Base-by-base conservation (phyloP, 2,797 vertebrate genomes). In the Distichodus sexfasciatus region DNA sequence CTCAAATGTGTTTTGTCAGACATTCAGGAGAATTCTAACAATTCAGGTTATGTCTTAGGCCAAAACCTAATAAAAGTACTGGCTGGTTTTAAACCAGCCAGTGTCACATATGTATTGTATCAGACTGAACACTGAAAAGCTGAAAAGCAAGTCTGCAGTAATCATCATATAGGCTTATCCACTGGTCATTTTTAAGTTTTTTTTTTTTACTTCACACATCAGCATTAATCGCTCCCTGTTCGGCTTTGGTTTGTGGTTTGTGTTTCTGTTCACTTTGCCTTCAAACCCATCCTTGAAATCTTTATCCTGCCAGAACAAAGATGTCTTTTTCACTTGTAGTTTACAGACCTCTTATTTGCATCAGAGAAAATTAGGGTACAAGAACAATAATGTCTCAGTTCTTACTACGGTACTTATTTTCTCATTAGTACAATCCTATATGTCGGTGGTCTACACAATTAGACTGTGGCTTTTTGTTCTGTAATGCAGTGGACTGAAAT, bases 1-100 rank as follows among this genome's bases (percentile, higher is more conserved):
- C 69, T 75, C 69, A 24, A 46, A 69, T 75, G 55, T 6, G 58
- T 65, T 66, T 64, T 23, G 68, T 28, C 9, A 17, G 8, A 47
- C 47, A 71, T 31, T 47, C 15, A 44, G 43, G 31, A 53, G 63
- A 38, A 19, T 59, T 46, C 24, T 26, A 24, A 28, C 19, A 28
- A 11, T 60, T 6, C 44, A 59, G 23, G 15, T 19, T 28, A 58
- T 51, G 55, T 35, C 28, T 47, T 38, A n/a, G n/a, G n/a, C n/a
- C n/a, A n/a, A n/a, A n/a, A n/a, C n/a, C n/a, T n/a, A n/a, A n/a
- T n/a, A n/a, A n/a, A n/a, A n/a, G n/a, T n/a, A n/a, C n/a, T n/a
- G n/a, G n/a, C n/a, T n/a, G n/a, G n/a, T n/a, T n/a, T n/a, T n/a
- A n/a, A n/a, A n/a, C n/a, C n/a, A n/a, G n/a, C n/a, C n/a, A n/a